Percentiles rank a stretch among this genome's conserved stretches.
These are phyloP conservation scores for Lithobates pipiens DNA, from an alignment of 2,797 vertebrate genomes.

Conservation along the genomic window DNA sequence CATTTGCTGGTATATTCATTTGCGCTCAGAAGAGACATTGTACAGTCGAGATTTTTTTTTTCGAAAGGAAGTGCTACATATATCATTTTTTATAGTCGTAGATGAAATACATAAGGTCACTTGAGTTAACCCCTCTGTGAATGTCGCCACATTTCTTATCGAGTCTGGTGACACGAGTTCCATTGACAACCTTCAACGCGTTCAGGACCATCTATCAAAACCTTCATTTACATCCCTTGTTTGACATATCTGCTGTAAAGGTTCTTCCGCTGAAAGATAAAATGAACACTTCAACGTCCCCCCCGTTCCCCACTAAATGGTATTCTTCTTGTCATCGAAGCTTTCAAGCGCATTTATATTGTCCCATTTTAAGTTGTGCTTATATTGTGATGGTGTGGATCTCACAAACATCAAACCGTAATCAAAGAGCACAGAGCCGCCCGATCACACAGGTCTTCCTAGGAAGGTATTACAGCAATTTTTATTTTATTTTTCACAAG, in stretches of 20 bases:
- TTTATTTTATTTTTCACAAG: neutral
- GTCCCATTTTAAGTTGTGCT: conserved; percentile 14
- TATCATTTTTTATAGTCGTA: neutral
- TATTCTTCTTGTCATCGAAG: conserved; percentile 3
- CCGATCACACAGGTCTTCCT: neutral
- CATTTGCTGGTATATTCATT: no score
- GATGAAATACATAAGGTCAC: conserved; percentile 1
- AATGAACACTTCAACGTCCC: neutral
- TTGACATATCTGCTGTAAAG: neutral
- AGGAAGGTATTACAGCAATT: neutral
- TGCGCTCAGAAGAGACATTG: no score
- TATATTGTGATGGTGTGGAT: neutral
- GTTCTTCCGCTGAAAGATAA: neutral
- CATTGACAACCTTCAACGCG: neutral
- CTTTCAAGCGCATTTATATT: conserved; percentile 21
- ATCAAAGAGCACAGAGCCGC: neutral
- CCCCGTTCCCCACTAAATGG: neutral
- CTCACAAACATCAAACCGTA: neutral
- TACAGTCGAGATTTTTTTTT: neutral
- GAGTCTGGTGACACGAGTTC: neutral
- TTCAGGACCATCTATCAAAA: neutral
- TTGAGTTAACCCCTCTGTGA: neutral
- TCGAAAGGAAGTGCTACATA: neutral
- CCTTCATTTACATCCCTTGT: neutral
- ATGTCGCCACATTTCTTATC: neutral